phyloP scores from a whole-genome alignment of 1,140 invertebrate species.

The Mycetomoellerius zeteki region DNA sequence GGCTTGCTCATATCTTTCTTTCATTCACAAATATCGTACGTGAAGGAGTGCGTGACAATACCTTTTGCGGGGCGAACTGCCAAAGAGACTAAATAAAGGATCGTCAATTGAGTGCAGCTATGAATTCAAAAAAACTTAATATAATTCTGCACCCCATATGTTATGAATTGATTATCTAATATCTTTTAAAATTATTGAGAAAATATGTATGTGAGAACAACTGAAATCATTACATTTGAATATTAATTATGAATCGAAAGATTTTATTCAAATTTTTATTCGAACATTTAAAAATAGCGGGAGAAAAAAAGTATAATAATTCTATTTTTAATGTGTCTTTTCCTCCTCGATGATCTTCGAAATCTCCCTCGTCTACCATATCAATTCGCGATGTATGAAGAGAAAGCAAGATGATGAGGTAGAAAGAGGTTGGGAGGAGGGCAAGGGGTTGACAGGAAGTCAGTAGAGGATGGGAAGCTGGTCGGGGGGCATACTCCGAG shows the following conservation, averaged over 20 bases:
- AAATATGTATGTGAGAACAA: background rate
- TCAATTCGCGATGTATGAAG: slow-evolving; percentile 18
- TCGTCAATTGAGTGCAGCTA: slow-evolving; percentile 15
- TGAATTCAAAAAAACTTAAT: background rate
- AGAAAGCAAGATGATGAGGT: slow-evolving; percentile 18
- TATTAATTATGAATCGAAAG: background rate
- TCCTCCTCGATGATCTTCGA: background rate
- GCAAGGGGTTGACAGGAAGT: slow-evolving; percentile 31
- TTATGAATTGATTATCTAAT: background rate
- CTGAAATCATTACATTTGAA: background rate
- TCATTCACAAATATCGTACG: slow-evolving; percentile 22
- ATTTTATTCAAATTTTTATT: background rate
- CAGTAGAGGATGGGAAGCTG: slow-evolving; percentile 45
- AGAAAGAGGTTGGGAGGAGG: slow-evolving; percentile 32
- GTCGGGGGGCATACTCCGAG: slow-evolving; percentile 61
- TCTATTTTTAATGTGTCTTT: background rate
- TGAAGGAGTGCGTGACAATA: slow-evolving; percentile 35
- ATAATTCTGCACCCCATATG: background rate
- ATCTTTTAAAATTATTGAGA: slow-evolving; percentile 5
- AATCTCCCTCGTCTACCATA: slow-evolving; percentile 16
- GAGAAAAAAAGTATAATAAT: background rate
- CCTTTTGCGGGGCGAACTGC: background rate
- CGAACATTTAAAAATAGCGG: background rate
- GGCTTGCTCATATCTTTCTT: slow-evolving; percentile 33
- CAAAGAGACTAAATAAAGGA: slow-evolving; percentile 36